Base-by-base conservation (phyloP, 2,888 invertebrate genomes). In the Mantis religiosa region DNA sequence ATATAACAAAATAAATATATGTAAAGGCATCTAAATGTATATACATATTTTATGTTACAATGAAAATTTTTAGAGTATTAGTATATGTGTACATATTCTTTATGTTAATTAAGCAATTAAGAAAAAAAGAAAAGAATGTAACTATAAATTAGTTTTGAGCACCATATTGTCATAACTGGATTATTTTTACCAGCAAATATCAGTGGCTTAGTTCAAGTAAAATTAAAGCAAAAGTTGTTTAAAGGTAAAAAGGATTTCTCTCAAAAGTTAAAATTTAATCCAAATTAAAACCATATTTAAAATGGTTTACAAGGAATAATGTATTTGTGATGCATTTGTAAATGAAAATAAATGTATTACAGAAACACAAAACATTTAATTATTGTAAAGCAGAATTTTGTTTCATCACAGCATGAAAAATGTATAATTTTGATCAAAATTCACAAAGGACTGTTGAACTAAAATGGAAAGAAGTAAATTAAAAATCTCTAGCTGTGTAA, bases 1-100 rank as follows among this genome's bases (percentile, higher is more conserved):
- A 86, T 30, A 82, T 34, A 34, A 30, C 82, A 87, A 15, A 87
- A 34, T 27, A 27, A 85, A 47, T 41, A n/a, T 30, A 34, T 87
- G 82, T 82, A 87, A 87, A 87, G 87, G 87, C 87, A 87, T 34
- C n/a, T 87, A 87, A 27, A 3, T 87, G 82, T 87, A 82, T 82
- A 34, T 71, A 87, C 27, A 41, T 87, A 87, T 87, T 87, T 84
- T 84, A 30, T 84, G 12, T 28, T 84, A 30, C 34, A 28, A 25
- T 84, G 20, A 71, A 71, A 71, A 4, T 71, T 71, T 20, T 87
- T 87, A 27, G 81, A 87, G 41, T 87, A 34, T 82, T 34, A 87
- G 15, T 86, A 30, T 41, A 87, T 28, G n/a, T 87, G 86, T 87
- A 87, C 82, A 87, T 87, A 87, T 82, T 27, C 28, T 27, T 12